Evolutionary conservation across 2,113 vertebrate species (phyloP).

Genomic region (Sinocyclocheilus rhinocerous): DNA sequence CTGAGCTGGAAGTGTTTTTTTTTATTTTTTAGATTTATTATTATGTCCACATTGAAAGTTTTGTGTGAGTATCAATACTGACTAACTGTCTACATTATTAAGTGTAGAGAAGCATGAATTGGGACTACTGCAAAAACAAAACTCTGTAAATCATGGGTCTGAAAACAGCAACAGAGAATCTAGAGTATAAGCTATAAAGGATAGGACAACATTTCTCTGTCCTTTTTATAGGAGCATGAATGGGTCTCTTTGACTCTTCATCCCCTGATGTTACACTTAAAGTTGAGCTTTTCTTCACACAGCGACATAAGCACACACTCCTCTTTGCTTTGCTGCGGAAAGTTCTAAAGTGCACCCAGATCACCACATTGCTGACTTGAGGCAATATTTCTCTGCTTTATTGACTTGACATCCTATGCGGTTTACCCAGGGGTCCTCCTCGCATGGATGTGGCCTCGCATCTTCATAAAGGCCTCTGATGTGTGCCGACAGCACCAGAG

Average conservation of each 20-base stretch:
- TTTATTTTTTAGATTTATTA: too few species aligned
- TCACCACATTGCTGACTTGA: constrained; percentile 61
- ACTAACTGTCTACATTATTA: too few species aligned
- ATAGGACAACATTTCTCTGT: constrained; percentile 51
- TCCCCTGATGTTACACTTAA: constrained; percentile 53
- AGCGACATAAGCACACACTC: constrained; percentile 19
- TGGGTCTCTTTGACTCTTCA: constrained; percentile 26
- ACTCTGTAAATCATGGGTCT: background rate
- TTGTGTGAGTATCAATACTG: background rate
- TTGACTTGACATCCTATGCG: constrained; percentile 57
- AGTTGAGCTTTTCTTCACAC: constrained; percentile 64
- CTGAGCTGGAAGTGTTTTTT: too few species aligned
- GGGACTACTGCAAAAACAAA: background rate
- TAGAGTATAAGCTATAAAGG: background rate
- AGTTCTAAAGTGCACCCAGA: constrained; percentile 66
- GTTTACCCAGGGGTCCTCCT: constrained; percentile 52
- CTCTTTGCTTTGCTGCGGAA: constrained; percentile 38
- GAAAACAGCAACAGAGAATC: background rate
- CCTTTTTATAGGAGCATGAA: constrained; percentile 58
- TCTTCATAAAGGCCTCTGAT: constrained; percentile 54
- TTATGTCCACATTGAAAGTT: too few species aligned
- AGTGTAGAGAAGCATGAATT: background rate
- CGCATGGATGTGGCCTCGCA: constrained; percentile 46
- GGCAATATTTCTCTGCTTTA: constrained; percentile 59
- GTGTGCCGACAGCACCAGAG: constrained; percentile 43